Base-by-base conservation (phyloP, 2,797 vertebrate genomes). In the Pelobates cultripes region DNA sequence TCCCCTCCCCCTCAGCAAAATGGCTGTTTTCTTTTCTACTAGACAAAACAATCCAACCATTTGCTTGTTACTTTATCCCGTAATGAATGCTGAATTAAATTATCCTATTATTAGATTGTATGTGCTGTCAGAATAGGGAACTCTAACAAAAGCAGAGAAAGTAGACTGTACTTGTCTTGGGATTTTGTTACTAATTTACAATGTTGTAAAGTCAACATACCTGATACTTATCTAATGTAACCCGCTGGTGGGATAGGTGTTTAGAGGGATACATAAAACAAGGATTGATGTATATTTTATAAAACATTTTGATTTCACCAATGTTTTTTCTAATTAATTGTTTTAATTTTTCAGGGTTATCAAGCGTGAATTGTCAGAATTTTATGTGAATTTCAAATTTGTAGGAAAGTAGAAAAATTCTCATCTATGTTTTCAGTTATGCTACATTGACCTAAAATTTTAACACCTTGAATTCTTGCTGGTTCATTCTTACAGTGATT, bases 1-100 rank as follows among this genome's bases (percentile, higher is more conserved):
- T 70, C 60, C 79, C 80, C 84, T 75, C 85, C 85, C 78, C 68
- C 66, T 63, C 78, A 0, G 15, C 88, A 88, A 88, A 81, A 87
- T 83, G 85, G 84, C 83, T 85, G 89, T 89, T 87, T 88, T 90
- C 87, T 87, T 88, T 89, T 89, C 87, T 81, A 83, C 40, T 8
- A 80, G 81, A 84, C 85, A 88, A 53, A 83, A 73, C 78, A 83
- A 72, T 79, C 87, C 86, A 85, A 87, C 86, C 85, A 86, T 87
- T 87, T 88, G 84, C 85, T 86, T 80, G 85, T 81, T 87, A 87
- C 84, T 0, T 81, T 86, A 86, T 86, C 78, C 75, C 0, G 3
- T 69, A 43, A 86, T 82, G 83, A 85, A 78, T 85, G 84, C 47
- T 85, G 80, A 47, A 9, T 80, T 85, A 70, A 2, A 84, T 78